Percentiles rank a stretch among this genome's conserved stretches.
Conservation (phyloP, 2,113 vertebrate genomes). For the Aleadryas rufinucha region DNA sequence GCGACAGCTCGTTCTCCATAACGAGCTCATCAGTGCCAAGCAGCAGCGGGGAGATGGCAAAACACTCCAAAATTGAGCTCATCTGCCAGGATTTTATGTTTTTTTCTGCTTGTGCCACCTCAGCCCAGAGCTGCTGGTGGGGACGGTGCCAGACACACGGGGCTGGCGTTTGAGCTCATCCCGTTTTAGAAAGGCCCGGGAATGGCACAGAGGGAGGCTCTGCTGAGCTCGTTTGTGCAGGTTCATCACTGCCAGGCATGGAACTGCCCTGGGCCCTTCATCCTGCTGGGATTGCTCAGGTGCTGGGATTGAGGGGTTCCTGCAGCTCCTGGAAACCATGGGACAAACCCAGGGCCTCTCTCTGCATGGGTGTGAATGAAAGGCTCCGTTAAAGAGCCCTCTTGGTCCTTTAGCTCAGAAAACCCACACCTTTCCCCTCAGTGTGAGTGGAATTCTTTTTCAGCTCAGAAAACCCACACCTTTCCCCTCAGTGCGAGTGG, state of each 20-base stretch:
- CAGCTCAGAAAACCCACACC: no score
- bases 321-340: not conserved
- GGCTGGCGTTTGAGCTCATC: not conserved
- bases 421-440: not conserved
- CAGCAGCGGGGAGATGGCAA: not conserved
- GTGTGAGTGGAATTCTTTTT: no score
- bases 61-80: not conserved
- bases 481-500: no score
- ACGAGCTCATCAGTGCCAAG: conserved; percentile 13
- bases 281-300: not conserved
- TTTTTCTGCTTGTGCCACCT: not conserved
- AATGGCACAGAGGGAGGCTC: not conserved
- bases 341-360: not conserved
- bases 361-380: not conserved
- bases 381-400: not conserved
- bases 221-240: not conserved
- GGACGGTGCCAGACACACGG: no score
- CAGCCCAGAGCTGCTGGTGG: not conserved
- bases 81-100: not conserved
- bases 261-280: no score
- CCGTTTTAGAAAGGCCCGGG: rapidly evolving
- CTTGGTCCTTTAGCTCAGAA: not conserved
- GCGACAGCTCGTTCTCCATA: not conserved
- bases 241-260: not conserved
- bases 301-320: not conserved